Base-by-base conservation (phyloP, 30 jellyfish, hydroid and myxozoan genomes). In the Catostylus mosaicus region DNA sequence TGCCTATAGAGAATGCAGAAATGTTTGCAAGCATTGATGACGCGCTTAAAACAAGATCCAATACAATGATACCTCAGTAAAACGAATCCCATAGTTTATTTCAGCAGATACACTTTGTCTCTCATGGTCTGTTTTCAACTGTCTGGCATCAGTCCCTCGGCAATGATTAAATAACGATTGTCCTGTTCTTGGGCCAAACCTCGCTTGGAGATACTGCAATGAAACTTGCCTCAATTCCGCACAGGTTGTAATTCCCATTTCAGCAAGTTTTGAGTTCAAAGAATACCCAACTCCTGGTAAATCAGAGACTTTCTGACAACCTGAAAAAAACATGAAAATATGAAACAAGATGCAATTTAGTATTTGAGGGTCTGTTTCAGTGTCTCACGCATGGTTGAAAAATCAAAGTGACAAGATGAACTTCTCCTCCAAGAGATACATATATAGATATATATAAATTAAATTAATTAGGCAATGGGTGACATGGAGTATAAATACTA, bases 51-150 rank as follows among this genome's bases (percentile, higher is more conserved):
- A 36, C 30, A 67, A 22, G 0, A 67, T 67, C 16, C 14, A 5
- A 67, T 35, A 20, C 67, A 20, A 20, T 24, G 56, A 43, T 43
- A 93, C 98, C 91, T 88, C 86, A 23, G 32, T 74, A 64, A 93
- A 93, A 45, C 98, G 96, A 82, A 93, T 93, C 30, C 97, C 98
- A 73, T 93, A 93, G 82, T 93, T 93, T 63, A 93, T 93, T 37
- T 93, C 98, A 0, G 98, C 98, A 5, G 98, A 93, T 50, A 93
- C 98, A 38, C 98, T 93, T 30, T 93, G 93, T 50, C 98, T 77
- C 40, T 93, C 96, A 14, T 87, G 96, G 20, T 87, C 96, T 72
- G 95, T 65, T 75, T 71, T 87, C 46, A 93, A 34, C 6, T 43
- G 40, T 9, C 98, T 77, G 69, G 72, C 85, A 76, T 93, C 98